Evolutionary conservation across 64 coral and sea anemone species (phyloP).

Genomic region (Montipora foliosa): DNA sequence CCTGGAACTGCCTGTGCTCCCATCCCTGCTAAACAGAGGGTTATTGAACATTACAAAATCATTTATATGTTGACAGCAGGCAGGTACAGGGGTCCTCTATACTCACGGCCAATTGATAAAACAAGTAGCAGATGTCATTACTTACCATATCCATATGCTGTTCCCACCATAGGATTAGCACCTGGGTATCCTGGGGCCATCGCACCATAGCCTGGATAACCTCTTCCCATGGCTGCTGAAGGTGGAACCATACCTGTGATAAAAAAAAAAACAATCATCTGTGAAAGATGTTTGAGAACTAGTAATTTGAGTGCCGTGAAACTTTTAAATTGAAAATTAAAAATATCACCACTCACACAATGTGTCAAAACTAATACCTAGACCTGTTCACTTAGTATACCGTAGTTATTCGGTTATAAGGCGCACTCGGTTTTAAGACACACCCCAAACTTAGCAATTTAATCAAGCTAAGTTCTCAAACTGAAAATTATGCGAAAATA

Average conservation of each 20-base stretch:
- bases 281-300: neutral
- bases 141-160: constrained; percentile 45
- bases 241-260: neutral
- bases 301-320: no score
- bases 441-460: no score
- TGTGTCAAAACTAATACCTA: no score
- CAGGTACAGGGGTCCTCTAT: no score
- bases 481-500: no score
- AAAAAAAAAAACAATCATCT: neutral
- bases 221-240: constrained; percentile 25
- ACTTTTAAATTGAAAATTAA: no score
- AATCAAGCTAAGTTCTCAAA: no score
- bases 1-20: neutral
- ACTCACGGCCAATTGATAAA: neutral
- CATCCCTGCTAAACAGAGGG: neutral
- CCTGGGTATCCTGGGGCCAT: constrained; percentile 17
- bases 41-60: neutral
- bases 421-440: no score
- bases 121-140: neutral
- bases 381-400: no score
- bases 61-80: neutral
- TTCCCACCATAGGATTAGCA: neutral
- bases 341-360: no score
- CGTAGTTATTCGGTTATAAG: no score
- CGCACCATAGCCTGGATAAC: constrained; percentile 15